phyloP scores from a whole-genome alignment of 2,113 vertebrate genomes.

The Panthera tigris region DNA sequence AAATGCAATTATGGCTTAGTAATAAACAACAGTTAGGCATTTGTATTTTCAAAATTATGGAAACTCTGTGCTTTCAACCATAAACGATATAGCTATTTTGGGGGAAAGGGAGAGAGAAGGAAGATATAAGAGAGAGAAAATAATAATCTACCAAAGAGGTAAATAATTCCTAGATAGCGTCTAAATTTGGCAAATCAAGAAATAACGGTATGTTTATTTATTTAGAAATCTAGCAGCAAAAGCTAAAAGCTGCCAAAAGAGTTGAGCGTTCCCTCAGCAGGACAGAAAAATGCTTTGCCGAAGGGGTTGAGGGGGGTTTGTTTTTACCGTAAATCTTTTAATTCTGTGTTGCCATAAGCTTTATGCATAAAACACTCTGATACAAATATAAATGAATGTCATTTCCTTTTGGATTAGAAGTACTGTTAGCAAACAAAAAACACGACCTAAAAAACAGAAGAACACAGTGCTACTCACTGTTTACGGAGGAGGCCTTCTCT shows the following conservation, averaged over 20 bases:
- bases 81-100: background rate
- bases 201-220: background rate
- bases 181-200: slow-evolving; percentile 6
- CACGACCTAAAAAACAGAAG: background rate
- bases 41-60: background rate
- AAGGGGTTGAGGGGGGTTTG: background rate
- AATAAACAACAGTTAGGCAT: background rate
- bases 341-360: background rate
- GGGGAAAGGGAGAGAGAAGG: background rate
- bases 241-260: background rate
- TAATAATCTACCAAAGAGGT: background rate
- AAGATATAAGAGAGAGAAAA: background rate
- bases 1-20: background rate
- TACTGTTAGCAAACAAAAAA: slow-evolving; percentile 27
- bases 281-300: background rate
- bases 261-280: background rate
- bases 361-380: background rate
- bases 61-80: slow-evolving; percentile 13
- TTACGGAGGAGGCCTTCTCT: background rate
- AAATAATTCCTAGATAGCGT: background rate
- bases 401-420: background rate
- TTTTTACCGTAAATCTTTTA: background rate
- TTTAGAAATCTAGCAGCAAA: background rate
- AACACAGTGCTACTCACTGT: background rate
- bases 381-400: background rate